Base-by-base conservation (phyloP, 2,797 vertebrate species). In the Nasua narica region DNA sequence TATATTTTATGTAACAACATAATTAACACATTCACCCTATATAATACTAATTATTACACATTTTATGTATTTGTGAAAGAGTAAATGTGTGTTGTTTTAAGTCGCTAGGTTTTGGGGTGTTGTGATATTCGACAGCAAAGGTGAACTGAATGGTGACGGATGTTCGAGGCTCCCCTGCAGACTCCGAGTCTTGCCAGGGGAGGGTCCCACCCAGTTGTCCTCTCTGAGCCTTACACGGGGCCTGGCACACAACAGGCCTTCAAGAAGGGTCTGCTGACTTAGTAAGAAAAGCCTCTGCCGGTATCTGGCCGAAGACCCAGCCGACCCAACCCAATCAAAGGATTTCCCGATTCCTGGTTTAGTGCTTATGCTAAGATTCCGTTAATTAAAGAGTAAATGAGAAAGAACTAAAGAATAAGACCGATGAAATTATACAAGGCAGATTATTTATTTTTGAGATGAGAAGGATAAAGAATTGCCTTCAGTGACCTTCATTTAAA, bases 161-260 rank as follows among this genome's bases (percentile, higher is more conserved):
- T 32, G 50, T 46, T 79, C 18, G 0, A 37, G n/a, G 43, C 27
- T 46, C 50, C 10, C 10, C 19, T 29, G 16, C 1, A 37, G 60
- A 54, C 6, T 1, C 12, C 10, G 40, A 29, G 56, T 62, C n/a
- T 56, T 35, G 23, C 12, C 43, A 9, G 37, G 12, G n/a, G 4
- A 6, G 14, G 56, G 54, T 56, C 29, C 13, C 52, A 6, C 4
- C 13, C 52, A 6, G 4, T 1, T 32, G 76, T 1, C 27, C 48
- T 60, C 43, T 69, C n/a, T 3, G 50, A 25, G 74, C 32, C 56
- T 9, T 3, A 32, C 8, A 5, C 6, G 0, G 10, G 5, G n/a
- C 62, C 60, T 19, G 58, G 72, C 54, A 62, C 18, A 46, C 29
- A 35, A 56, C 14, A 48, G 46, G 46, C 43, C 43, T 62, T 29